Conservation (phyloP, 2,888 invertebrate species). For the Theretra japonica region DNA sequence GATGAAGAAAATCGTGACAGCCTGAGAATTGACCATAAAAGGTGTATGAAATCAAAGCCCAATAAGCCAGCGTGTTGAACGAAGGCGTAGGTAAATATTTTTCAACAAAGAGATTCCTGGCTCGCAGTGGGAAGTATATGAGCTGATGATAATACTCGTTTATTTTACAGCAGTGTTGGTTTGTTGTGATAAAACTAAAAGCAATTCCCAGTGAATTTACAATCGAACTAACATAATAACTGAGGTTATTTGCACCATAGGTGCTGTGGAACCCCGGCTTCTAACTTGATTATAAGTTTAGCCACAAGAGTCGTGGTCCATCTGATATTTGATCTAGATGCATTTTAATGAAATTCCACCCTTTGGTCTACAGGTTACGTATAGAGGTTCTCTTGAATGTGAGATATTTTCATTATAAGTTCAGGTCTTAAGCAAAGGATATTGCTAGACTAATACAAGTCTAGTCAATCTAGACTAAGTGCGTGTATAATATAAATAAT, state of each 20-base stretch:
- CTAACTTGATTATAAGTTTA: constrained; percentile 18
- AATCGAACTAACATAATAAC: constrained; percentile 11
- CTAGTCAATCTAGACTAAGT: too few species aligned
- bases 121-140: too few species aligned
- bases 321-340: constrained; percentile 9
- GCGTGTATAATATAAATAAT: too few species aligned
- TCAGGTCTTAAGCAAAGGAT: neutral
- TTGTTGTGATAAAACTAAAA: too few species aligned
- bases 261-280: neutral
- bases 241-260: neutral
- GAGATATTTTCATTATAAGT: neutral
- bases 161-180: too few species aligned
- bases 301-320: neutral
- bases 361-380: neutral
- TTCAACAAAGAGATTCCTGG: too few species aligned
- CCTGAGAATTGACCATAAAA: too few species aligned
- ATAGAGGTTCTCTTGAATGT: neutral
- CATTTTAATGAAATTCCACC: constrained; percentile 16
- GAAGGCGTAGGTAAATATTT: too few species aligned
- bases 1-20: too few species aligned
- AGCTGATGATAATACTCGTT: neutral
- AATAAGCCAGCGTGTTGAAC: too few species aligned
- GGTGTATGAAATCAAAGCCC: too few species aligned
- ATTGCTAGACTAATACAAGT: neutral
- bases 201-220: neutral